These are phyloP conservation scores for Spermophilus dauricus DNA, from an alignment of 2,113 vertebrate genomes.

Conservation along the genomic window DNA sequence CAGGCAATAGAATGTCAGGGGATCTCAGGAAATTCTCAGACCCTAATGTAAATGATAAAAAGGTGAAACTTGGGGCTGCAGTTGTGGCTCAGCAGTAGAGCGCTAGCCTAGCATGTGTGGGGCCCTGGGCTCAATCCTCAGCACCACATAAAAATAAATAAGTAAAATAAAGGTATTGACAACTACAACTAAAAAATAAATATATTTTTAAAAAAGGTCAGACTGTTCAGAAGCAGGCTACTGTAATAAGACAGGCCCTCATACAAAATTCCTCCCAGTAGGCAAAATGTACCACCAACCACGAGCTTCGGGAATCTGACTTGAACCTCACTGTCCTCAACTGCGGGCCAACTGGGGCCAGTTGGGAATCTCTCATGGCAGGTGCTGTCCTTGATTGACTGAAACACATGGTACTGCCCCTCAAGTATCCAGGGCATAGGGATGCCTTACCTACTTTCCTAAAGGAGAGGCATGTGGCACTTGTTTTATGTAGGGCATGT, in stretches of 20 bases:
- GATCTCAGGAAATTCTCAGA: not conserved
- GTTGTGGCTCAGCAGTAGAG: too few relatives aligned
- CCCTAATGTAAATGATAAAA: not conserved
- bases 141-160: too few relatives aligned
- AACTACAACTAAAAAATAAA: too few relatives aligned
- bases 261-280: not conserved
- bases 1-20: not conserved
- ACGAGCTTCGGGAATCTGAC: not conserved
- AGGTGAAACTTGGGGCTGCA: too few relatives aligned
- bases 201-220: not conserved
- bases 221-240: not conserved
- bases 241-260: not conserved
- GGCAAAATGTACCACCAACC: not conserved
- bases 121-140: too few relatives aligned
- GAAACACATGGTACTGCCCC: accelerated
- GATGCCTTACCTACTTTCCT: not conserved
- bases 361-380: not conserved
- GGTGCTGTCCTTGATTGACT: not conserved
- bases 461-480: not conserved
- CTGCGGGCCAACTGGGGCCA: not conserved
- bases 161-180: too few relatives aligned
- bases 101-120: too few relatives aligned
- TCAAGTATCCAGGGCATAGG: too few relatives aligned
- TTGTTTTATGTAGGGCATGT: not conserved
- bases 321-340: not conserved